Evolutionary conservation across 2,113 vertebrate genomes (phyloP), one percentile per base, ranked within the genome.

Genomic region (Hippopotamus amphibius): DNA sequence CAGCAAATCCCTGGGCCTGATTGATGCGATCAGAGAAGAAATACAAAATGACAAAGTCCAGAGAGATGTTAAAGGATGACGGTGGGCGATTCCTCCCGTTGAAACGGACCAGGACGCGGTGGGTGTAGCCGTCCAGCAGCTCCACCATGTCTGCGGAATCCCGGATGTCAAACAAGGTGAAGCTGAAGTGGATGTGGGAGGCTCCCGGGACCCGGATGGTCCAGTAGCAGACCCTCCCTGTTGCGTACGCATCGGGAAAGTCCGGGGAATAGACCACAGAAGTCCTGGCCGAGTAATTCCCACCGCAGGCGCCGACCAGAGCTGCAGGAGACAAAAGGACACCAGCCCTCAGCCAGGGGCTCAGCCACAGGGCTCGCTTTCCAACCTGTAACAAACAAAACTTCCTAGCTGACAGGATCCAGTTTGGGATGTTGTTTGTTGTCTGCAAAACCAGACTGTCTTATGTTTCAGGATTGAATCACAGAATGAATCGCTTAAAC

Each of bases 81-180:
- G 99, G 98, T 0, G 99, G 99, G 0, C 98, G 98, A 97, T 99
- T 99, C 87, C 99, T 99, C 92, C 99, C 99, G 28, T 98, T 99
- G n/a, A 99, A 99, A 26, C 99, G 99, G 11, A 98, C 99, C 86
- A 99, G 97, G 97, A 99, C 99, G 0, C 98, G 98, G 90, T 99
- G 99, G 95, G 99, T 99, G 71, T 99, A 98, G 68, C 99, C 99
- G 1, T 99, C 99, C 97, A 99, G 98, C 37, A 99, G 98, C 97
- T 99, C 99, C 98, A 99, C 99, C 99, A 99, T 99, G 98, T 99
- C 99, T 3, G 99, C 98, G 30, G 99, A 99, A 96, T 99, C 99
- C 63, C 99, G 99, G 96, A 99, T 99, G 98, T 99, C 99, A 88
- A 99, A 99, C 80, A 99, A 99, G 95, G 99, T 99, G 98, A 99